Percentiles rank a stretch among this genome's conserved stretches.
phyloP scores from a whole-genome alignment of 2,888 invertebrate genomes.

The Drosophila borealis region DNA sequence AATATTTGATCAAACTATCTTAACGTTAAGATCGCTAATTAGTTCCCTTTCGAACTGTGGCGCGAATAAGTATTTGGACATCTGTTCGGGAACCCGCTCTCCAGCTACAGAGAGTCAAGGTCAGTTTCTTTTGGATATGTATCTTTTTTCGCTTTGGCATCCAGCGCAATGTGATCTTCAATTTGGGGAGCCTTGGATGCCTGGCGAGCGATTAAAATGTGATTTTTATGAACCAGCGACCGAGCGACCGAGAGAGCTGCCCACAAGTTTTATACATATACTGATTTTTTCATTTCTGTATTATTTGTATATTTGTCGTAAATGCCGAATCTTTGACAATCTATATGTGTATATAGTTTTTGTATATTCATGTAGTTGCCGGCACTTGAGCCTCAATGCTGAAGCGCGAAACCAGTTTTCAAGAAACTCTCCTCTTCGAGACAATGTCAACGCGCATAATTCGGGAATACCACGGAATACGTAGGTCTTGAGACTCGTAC shows the following conservation, averaged over 20 bases:
- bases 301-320: slow-evolving; percentile 11
- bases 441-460: slow-evolving; percentile 27
- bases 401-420: slow-evolving; percentile 67
- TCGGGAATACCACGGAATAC: slow-evolving; percentile 63
- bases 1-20: slow-evolving; percentile 24
- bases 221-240: slow-evolving; percentile 54
- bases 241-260: slow-evolving; percentile 33
- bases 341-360: slow-evolving; percentile 4
- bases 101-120: slow-evolving; percentile 31
- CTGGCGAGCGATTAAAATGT: slow-evolving; percentile 43
- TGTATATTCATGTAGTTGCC: slow-evolving; percentile 40
- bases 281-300: not conserved
- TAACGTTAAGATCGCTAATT: slow-evolving; percentile 4
- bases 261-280: slow-evolving; percentile 51
- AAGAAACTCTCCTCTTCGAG: slow-evolving; percentile 33
- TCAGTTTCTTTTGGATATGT: slow-evolving; percentile 3
- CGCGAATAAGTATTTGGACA: slow-evolving; percentile 7
- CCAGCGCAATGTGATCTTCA: slow-evolving; percentile 30
- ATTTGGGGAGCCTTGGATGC: slow-evolving; percentile 37
- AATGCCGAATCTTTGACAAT: slow-evolving; percentile 37
- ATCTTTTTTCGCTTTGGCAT: slow-evolving; percentile 25
- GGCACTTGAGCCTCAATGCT: slow-evolving; percentile 63
- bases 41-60: not conserved
- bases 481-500: not conserved
- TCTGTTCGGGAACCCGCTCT: slow-evolving; percentile 17